Evolutionary conservation across 1,140 invertebrate species (phyloP), one percentile per base, ranked within the genome.

Genomic region (Coenobita brevimanus): DNA sequence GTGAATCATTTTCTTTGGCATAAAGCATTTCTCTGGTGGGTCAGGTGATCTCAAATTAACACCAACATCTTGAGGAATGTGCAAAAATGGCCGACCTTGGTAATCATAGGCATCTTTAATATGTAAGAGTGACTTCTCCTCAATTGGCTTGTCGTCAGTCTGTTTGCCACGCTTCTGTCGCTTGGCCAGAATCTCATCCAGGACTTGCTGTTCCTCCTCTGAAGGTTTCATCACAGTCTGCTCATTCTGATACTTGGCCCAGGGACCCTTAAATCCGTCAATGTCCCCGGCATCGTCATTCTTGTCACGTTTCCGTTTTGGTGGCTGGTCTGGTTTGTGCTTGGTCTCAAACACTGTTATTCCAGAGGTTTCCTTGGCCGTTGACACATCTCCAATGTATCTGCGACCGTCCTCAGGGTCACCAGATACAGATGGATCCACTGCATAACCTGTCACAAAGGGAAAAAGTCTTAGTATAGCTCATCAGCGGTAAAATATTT

Each of bases 1-100:
- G 92, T 99, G 97, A 87, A 99, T 96, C 90, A 98, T 96, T 60
- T 97, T 95, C 94, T 99, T 99, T 33, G 99, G 99, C 86, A 99
- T 94, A 92, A 99, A 99, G 93, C 99, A 99, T 92, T 97, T 97
- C 75, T 97, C 96, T 0, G 99, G 99, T 33, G 97, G 96, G 17
- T 96, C 95, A 89, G 98, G 97, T n/a, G 97, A 96, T 62, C 96
- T 95, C 10, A 99, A 94, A 93, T 99, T 99, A 6, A 99, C 97
- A 17, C 98, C 98, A 91, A 99, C 96, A 94, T 99, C 98, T 91
- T 98, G 97, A 10, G 99, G 99, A 10, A 97, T 94, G 92, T 98
- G 97, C 60, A 99, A 93, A 93, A 98, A 99, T 8, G 97, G 98
- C 79, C 99, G 93, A 24, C 98, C 98, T 93, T 99, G 98, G 93